Conservation (phyloP, 2,888 invertebrate genomes). For the Rhagophthalmus giganteus region DNA sequence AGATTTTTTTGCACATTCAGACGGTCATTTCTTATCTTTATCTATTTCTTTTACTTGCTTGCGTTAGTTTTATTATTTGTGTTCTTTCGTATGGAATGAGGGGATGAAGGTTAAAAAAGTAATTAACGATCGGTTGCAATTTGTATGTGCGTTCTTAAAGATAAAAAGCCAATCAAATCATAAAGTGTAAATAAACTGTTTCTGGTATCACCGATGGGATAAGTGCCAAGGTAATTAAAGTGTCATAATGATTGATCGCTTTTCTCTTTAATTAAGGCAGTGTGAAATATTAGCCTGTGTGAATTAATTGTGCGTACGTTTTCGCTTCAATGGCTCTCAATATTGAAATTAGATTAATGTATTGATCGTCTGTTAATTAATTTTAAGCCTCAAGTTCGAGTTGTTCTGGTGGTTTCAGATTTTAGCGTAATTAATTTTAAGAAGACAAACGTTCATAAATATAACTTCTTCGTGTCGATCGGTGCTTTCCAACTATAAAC, state of each 20-base stretch:
- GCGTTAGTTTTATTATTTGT: too few species aligned
- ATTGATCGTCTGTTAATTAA: constrained; percentile 20
- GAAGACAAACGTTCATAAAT: too few species aligned
- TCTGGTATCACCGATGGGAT: constrained; percentile 29
- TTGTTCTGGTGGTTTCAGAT: too few species aligned
- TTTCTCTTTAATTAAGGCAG: constrained; percentile 26
- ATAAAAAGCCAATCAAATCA: constrained; percentile 41
- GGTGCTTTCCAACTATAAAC: too few species aligned
- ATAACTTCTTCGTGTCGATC: too few species aligned
- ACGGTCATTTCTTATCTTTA: too few species aligned
- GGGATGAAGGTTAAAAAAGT: too few species aligned
- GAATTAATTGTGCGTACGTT: constrained; percentile 26
- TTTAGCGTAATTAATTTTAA: not conserved
- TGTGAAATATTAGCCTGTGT: constrained; percentile 22
- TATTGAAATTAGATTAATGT: constrained; percentile 23
- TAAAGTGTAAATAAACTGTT: constrained; percentile 34
- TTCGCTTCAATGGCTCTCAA: constrained; percentile 20
- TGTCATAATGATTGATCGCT: constrained; percentile 43
- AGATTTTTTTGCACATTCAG: too few species aligned
- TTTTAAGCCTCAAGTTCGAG: not conserved
- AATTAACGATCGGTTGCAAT: too few species aligned
- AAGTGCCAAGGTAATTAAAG: constrained; percentile 36
- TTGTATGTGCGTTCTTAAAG: too few species aligned
- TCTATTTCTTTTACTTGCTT: too few species aligned
- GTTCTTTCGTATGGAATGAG: too few species aligned